A percentile compares a stretch with the other conserved stretches of the same genome.
Conservation (phyloP, 53 echinoderm and acorn worm species). For the Antedon mediterranea region DNA sequence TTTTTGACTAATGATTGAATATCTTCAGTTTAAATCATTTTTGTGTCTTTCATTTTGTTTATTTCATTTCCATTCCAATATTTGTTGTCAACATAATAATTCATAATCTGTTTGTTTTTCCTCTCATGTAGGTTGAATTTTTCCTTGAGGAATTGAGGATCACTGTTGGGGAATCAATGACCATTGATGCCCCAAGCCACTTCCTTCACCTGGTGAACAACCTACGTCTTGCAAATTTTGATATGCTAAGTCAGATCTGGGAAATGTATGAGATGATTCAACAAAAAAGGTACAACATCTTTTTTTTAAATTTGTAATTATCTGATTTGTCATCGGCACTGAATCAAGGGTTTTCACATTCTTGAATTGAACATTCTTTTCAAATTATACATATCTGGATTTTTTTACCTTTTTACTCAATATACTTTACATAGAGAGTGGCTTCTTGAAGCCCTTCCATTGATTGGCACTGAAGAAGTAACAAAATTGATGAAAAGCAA, state of each 20-base stretch:
- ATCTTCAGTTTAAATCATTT: too few relatives aligned
- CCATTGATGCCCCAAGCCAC: conserved; percentile 32
- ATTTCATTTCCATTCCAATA: too few relatives aligned
- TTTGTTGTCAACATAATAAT: too few relatives aligned
- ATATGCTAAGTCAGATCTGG: conserved; percentile 27
- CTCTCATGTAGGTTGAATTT: conserved; percentile 20
- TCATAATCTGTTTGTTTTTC: background rate
- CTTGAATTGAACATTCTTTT: too few relatives aligned
- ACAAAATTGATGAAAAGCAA: conserved; percentile 28
- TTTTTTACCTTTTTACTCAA: too few relatives aligned
- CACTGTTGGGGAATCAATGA: conserved; percentile 6
- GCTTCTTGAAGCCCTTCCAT: conserved; percentile 42
- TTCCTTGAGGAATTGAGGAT: conserved; percentile 19
- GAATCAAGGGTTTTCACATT: too few relatives aligned
- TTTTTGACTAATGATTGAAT: too few relatives aligned
- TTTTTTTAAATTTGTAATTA: background rate
- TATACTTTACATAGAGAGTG: conserved; percentile 31
- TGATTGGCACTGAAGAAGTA: conserved; percentile 29
- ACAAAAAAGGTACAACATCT: background rate
- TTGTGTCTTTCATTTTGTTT: too few relatives aligned
- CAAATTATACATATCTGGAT: too few relatives aligned
- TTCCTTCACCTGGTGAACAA: conserved; percentile 33
- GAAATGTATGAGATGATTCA: background rate
- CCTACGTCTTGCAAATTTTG: conserved; percentile 22
- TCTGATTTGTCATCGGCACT: too few relatives aligned